phyloP scores from a whole-genome alignment of 92 coral and sea anemone genomes.

The Zoanthus sociatus region DNA sequence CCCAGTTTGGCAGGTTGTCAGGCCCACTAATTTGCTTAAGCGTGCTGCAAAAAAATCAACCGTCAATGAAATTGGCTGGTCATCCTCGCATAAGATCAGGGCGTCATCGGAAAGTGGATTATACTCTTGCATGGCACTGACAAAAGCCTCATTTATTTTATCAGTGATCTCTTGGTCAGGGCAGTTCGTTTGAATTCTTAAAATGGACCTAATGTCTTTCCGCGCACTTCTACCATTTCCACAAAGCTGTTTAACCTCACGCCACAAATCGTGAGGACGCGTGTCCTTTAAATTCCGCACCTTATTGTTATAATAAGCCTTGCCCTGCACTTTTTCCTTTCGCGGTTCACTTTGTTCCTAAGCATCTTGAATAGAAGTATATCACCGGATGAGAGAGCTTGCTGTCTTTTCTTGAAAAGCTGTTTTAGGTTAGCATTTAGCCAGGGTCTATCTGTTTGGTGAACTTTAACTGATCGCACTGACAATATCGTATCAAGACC shows the following conservation, averaged over 20 bases:
- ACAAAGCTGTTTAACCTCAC: neutral
- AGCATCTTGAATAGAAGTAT: constrained; percentile 21
- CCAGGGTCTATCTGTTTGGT: constrained; percentile 49
- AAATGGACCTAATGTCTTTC: constrained; percentile 36
- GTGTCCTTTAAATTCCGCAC: constrained; percentile 36
- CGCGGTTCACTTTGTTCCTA: neutral
- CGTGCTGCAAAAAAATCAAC: constrained; percentile 18
- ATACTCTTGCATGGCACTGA: constrained; percentile 49
- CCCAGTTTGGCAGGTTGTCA: no score
- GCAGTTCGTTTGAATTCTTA: constrained; percentile 51
- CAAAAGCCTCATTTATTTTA: no score
- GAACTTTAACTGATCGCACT: constrained; percentile 45
- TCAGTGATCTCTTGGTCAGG: neutral
- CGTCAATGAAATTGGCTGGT: neutral
- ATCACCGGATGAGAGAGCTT: constrained; percentile 37
- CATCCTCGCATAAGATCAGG: no score
- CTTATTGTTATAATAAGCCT: no score
- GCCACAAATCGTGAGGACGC: constrained; percentile 58
- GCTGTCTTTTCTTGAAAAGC: neutral
- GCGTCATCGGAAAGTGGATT: neutral
- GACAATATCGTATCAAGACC: constrained; percentile 42
- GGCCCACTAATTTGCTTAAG: constrained; percentile 22
- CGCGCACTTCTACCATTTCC: neutral
- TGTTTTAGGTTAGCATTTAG: constrained; percentile 31
- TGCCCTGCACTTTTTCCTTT: no score